phyloP scores from a whole-genome alignment of 1,140 invertebrate genomes.

The Triops cancriformis region DNA sequence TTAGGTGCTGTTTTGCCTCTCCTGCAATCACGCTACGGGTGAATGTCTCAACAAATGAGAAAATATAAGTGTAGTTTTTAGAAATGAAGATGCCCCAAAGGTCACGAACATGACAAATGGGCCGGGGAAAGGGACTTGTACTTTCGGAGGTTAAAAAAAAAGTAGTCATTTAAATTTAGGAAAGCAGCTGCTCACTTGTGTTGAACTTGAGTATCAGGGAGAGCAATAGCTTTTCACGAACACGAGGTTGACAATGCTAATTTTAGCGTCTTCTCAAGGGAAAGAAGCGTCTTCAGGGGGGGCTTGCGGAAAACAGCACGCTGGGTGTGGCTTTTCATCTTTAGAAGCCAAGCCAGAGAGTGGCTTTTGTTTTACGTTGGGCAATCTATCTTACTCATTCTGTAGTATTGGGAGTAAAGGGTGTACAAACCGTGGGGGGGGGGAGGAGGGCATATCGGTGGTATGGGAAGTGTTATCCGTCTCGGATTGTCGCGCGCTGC shows the following conservation, averaged over 20 bases:
- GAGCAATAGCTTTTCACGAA: background rate
- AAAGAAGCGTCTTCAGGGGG: background rate
- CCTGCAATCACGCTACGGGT: no score
- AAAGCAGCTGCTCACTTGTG: conserved; percentile 4
- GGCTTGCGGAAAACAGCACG: background rate
- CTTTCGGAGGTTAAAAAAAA: background rate
- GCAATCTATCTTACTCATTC: background rate
- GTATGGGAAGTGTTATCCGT: no score
- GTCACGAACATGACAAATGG: no score
- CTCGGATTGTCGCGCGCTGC: background rate
- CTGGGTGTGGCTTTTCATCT: background rate
- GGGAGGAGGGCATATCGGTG: background rate
- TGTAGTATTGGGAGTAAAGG: background rate
- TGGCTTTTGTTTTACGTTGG: background rate
- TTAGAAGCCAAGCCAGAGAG: no score
- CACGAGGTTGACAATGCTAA: conserved; percentile 6
- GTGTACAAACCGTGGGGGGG: background rate
- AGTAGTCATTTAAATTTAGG: conserved; percentile 1
- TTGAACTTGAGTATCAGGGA: background rate
- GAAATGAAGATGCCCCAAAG: no score
- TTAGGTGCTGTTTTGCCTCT: no score
- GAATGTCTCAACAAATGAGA: no score
- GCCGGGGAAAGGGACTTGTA: no score
- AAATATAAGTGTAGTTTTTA: no score
- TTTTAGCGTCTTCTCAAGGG: background rate